Conservation (phyloP, 2,888 invertebrate genomes). For the Eudasyphora cyanicolor region DNA sequence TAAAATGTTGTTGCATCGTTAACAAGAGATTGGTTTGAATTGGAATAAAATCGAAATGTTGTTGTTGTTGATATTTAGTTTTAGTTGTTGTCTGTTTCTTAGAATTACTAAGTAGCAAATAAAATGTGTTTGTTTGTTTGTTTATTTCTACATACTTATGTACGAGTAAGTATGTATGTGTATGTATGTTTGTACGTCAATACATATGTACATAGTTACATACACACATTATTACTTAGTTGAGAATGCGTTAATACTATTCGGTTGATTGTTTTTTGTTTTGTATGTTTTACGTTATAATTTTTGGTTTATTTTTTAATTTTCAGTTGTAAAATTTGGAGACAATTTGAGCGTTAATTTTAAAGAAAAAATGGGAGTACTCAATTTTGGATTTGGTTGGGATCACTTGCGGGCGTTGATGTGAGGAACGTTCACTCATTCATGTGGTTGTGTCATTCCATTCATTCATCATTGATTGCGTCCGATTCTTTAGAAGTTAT, state of each 20-base stretch:
- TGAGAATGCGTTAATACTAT: conserved; percentile 52
- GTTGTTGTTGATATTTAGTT: conserved; percentile 12
- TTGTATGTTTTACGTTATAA: conserved; percentile 16
- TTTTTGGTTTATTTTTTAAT: conserved; percentile 43
- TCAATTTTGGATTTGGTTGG: not conserved
- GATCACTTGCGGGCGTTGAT: not conserved
- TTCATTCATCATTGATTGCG: not conserved
- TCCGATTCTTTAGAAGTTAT: conserved; percentile 54
- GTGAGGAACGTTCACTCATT: not conserved
- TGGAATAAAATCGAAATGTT: conserved; percentile 34
- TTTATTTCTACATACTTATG: too few relatives aligned
- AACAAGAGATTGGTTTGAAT: conserved; percentile 31
- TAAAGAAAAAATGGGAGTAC: conserved; percentile 9
- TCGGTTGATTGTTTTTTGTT: conserved; percentile 60
- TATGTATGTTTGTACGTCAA: conserved; percentile 43
- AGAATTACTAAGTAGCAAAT: too few relatives aligned
- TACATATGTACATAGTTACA: conserved; percentile 52
- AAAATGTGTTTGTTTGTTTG: too few relatives aligned
- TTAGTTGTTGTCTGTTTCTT: conserved; percentile 30
- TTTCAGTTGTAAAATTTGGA: conserved; percentile 48
- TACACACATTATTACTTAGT: not conserved
- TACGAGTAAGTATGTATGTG: conserved; percentile 29
- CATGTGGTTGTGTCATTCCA: not conserved
- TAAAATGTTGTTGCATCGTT: conserved; percentile 39
- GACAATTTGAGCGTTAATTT: conserved; percentile 60